Evolutionary conservation across 2,797 vertebrate genomes (phyloP).

Genomic region (Scolopax bukidnonensis): DNA sequence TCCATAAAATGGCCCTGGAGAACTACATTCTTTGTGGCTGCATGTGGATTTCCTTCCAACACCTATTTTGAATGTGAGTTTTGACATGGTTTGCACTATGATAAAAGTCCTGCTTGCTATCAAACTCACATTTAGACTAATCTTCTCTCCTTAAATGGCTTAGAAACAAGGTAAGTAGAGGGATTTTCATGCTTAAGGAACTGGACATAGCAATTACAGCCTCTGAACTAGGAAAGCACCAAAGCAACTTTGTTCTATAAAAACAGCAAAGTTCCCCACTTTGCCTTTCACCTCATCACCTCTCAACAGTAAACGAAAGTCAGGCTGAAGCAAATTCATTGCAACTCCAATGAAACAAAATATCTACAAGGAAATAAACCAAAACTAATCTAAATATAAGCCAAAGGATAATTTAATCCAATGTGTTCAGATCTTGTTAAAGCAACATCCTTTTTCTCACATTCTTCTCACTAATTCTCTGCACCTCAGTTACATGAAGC

Average conservation of each 20-base stretch:
- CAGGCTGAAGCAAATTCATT: background rate
- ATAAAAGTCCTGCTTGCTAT: background rate
- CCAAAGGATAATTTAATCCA: background rate
- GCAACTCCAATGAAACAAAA: background rate
- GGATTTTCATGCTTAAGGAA: background rate
- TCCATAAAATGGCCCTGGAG: background rate
- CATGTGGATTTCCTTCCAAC: background rate
- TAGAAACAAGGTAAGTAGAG: background rate
- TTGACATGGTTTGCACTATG: background rate
- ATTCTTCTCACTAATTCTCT: background rate
- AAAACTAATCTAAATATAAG: background rate
- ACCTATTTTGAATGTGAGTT: background rate
- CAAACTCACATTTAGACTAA: background rate
- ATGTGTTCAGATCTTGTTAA: background rate
- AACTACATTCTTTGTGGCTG: rapidly evolving
- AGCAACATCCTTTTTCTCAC: background rate
- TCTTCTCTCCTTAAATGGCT: background rate
- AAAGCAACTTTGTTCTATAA: background rate
- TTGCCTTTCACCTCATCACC: background rate
- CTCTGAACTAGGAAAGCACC: background rate
- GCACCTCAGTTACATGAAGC: background rate
- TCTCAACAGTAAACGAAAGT: background rate
- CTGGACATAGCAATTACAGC: background rate
- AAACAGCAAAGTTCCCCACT: background rate
- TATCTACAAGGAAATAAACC: background rate